Evolutionary conservation across 1,140 invertebrate species (phyloP), one percentile per base, ranked within the genome.

Genomic region (Drosophila leontia): DNA sequence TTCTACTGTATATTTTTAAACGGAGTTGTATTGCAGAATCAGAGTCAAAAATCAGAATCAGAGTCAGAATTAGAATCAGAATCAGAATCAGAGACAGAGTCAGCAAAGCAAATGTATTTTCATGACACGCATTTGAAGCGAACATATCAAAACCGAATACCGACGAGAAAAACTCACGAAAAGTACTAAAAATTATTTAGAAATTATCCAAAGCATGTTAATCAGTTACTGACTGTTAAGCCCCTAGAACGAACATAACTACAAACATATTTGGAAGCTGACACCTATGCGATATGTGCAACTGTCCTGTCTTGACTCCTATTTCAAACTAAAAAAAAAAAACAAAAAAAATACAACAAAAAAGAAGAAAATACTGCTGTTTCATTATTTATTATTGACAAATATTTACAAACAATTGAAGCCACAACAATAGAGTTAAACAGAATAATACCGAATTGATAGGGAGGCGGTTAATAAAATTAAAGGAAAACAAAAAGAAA

Each of bases 61-160:
- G 63, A 53, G 6, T 45, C 56, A 34, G 19, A 62, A 1, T 13
- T 19, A 51, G 48, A 55, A 8, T 29, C 26, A 42, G 19, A 62
- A 8, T 37, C 35, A 42, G 57, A 60, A 26, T 32, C 48, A 50
- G 48, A 50, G 26, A 12, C 29, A 35, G 37, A 45, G 45, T 69
- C 51, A 72, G 71, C 56, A 81, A 85, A 85, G 78, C 81, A 84
- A 84, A 84, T 86, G 82, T 87, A 86, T 86, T 86, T 86, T 86
- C 78, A 85, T 85, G 84, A 80, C 63, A 87, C 83, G 83, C 83
- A 87, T 80, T 88, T 78, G 80, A 87, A 83, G 84, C 80, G 80
- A 87, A 88, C 84, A 88, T 80, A 87, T 87, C 84, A 87, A 88
- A 86, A 71, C 69, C 67, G 53, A 71, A 58, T 71, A 71, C 64